phyloP scores from a whole-genome alignment of 2,113 vertebrate genomes.

The Vimba vimba region DNA sequence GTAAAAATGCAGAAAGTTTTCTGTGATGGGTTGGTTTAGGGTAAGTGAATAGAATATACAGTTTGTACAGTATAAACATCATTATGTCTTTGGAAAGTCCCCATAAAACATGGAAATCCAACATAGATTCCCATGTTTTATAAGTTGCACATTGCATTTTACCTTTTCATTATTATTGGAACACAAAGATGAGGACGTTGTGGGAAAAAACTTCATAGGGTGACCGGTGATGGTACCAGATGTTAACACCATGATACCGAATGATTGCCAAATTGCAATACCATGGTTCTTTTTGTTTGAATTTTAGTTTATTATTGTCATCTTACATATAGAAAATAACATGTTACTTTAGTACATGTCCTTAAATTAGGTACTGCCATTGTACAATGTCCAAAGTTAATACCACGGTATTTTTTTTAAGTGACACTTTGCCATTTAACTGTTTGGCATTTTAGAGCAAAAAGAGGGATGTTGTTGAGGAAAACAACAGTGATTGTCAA shows the following conservation, averaged over 20 bases:
- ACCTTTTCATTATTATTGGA: not conserved
- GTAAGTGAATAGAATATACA: no score
- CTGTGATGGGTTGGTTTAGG: no score
- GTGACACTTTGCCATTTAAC: not conserved
- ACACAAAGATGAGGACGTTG: not conserved
- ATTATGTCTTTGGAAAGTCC: no score
- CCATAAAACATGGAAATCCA: no score
- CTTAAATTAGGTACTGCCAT: not conserved
- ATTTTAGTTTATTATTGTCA: not conserved
- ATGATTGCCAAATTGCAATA: not conserved
- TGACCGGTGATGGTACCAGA: not conserved
- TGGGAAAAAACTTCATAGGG: not conserved
- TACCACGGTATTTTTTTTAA: not conserved
- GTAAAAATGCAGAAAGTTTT: no score
- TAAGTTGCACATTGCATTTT: not conserved
- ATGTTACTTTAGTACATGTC: not conserved
- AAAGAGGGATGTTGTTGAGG: not conserved
- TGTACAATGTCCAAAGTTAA: not conserved
- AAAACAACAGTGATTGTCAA: not conserved
- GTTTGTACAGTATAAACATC: no score
- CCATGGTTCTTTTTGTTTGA: not conserved
- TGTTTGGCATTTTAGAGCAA: not conserved
- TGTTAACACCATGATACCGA: not conserved
- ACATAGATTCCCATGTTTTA: not conserved
- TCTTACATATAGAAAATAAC: not conserved